Percentiles rank a stretch among this genome's conserved stretches.
phyloP scores from a whole-genome alignment of 2,113 vertebrate genomes.

The Cariama cristata region DNA sequence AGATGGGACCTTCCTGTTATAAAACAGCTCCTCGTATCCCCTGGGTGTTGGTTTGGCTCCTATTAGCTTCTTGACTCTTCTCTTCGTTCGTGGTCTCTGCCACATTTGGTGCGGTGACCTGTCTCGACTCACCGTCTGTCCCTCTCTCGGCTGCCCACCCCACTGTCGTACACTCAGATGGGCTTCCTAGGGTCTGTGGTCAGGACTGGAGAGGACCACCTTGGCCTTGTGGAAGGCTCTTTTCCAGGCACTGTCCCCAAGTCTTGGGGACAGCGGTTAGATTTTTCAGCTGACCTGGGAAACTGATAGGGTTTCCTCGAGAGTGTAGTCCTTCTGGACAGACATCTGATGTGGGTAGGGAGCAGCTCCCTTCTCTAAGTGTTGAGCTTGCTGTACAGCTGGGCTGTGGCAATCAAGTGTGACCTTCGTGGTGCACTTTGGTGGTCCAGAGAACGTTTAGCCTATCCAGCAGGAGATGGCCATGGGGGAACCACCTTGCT shows the following conservation, averaged over 20 bases:
- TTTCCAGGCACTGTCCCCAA: fast-evolving
- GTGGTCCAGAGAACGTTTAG: neutral
- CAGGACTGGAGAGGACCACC: neutral
- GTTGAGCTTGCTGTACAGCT: neutral
- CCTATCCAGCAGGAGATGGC: neutral
- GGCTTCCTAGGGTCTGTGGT: neutral
- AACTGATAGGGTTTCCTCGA: neutral
- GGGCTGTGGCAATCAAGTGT: neutral
- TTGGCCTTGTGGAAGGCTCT: neutral
- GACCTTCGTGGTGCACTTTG: neutral
- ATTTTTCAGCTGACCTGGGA: neutral
- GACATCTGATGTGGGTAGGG: neutral
- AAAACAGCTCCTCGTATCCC: neutral
- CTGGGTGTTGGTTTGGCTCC: neutral
- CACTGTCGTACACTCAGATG: neutral
- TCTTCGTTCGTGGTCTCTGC: neutral
- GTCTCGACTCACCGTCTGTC: neutral
- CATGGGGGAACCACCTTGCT: neutral
- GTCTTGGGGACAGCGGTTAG: neutral
- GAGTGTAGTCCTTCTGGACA: neutral
- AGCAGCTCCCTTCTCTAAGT: neutral
- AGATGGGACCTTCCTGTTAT: fast-evolving
- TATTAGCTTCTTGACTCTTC: neutral
- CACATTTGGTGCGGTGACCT: fast-evolving
- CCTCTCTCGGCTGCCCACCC: neutral